These are phyloP conservation scores for Pongo pygmaeus DNA, from an alignment of 2,113 vertebrate species.

Conservation along the genomic window DNA sequence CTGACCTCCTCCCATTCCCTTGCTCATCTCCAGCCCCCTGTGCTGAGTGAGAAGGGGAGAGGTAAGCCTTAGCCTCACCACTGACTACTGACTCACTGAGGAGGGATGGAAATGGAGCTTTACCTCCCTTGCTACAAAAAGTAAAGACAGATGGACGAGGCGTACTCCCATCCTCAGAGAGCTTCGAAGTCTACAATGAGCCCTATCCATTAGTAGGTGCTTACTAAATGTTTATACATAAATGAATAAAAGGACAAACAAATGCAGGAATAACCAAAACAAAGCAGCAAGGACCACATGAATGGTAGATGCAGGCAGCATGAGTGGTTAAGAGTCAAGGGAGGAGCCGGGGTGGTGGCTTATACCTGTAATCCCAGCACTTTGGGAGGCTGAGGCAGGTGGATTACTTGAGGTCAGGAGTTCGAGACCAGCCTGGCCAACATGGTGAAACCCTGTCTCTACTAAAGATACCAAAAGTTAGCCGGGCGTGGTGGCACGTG, in stretches of 20 bases:
- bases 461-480: too few species aligned
- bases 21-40: not conserved
- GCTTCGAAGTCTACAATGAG: not conserved
- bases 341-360: not conserved
- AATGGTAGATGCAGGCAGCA: not conserved
- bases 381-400: too few species aligned
- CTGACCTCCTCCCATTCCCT: not conserved
- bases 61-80: not conserved
- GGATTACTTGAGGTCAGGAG: too few species aligned
- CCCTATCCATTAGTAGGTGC: not conserved
- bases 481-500: too few species aligned
- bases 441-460: too few species aligned
- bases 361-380: too few species aligned
- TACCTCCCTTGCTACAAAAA: not conserved
- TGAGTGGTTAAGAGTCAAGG: not conserved
- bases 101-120: not conserved
- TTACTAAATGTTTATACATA: not conserved
- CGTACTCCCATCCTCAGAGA: not conserved
- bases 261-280: not conserved
- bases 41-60: not conserved
- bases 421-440: too few species aligned
- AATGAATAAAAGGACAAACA: not conserved
- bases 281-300: not conserved
- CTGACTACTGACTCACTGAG: not conserved
- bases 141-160: not conserved